Conservation (phyloP, 1,140 invertebrate species). For the Tetranychus urticae region DNA sequence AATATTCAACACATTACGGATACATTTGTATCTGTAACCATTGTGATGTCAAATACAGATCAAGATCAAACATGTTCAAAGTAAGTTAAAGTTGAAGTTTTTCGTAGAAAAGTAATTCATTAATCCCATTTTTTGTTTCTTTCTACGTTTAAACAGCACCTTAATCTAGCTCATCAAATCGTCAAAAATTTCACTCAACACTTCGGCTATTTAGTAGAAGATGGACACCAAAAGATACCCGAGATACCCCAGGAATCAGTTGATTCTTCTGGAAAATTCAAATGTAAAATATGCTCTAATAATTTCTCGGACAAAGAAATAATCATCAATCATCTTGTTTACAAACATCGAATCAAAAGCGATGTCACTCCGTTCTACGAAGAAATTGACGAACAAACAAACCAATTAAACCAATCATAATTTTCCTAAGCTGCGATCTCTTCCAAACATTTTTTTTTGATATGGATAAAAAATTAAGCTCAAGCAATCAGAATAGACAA, state of each 20-base stretch:
- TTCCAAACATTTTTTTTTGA: too few relatives aligned
- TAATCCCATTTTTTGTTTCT: background rate
- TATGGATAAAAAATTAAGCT: too few relatives aligned
- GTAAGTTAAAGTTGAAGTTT: background rate
- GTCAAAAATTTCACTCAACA: background rate
- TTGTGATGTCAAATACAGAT: background rate
- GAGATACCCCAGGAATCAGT: background rate
- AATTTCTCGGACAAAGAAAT: background rate
- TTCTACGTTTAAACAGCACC: background rate
- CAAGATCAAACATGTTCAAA: background rate
- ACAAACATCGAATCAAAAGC: background rate
- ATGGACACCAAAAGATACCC: background rate
- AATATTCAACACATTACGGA: background rate
- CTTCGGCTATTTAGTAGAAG: background rate
- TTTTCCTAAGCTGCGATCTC: too few relatives aligned
- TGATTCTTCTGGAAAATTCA: background rate
- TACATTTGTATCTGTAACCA: background rate
- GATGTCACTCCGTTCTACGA: background rate
- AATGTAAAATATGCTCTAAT: background rate
- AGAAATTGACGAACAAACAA: background rate
- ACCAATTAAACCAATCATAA: too few relatives aligned
- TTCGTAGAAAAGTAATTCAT: background rate
- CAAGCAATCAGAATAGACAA: background rate
- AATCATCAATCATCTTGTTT: background rate
- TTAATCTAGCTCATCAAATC: background rate